Evolutionary conservation across 2,888 invertebrate species (phyloP).

Genomic region (Luperina nickerlii): DNA sequence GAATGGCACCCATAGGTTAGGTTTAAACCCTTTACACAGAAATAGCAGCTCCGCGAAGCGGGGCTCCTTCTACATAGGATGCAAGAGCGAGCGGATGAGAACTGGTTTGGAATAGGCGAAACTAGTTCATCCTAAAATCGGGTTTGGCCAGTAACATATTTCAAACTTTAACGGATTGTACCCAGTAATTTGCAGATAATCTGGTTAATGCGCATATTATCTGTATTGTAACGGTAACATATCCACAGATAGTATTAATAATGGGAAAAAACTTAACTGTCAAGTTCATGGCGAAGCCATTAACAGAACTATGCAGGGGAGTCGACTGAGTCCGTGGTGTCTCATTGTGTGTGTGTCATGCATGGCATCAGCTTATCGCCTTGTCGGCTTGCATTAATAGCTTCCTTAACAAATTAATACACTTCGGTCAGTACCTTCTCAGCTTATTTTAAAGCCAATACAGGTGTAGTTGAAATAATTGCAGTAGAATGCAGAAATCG

Average conservation of each 20-base stretch:
- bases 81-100: no score
- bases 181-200: no score
- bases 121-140: no score
- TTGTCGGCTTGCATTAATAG: background rate
- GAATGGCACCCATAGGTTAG: no score
- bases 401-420: conserved; percentile 10
- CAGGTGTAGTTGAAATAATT: background rate
- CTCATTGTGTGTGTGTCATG: background rate
- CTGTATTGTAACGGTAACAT: no score
- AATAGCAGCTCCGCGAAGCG: no score
- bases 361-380: background rate
- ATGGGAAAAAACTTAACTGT: background rate
- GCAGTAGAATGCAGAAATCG: background rate
- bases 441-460: conserved; percentile 1
- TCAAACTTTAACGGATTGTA: no score
- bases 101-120: no score
- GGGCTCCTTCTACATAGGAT: no score
- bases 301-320: background rate
- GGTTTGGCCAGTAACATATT: no score
- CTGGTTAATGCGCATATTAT: no score
- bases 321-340: background rate
- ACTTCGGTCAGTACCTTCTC: background rate
- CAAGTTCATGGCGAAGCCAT: background rate
- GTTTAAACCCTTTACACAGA: no score
- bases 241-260: background rate